Evolutionary conservation across 2,888 invertebrate species (phyloP), one percentile per base, ranked within the genome.

Genomic region (Sialis fuliginosa): DNA sequence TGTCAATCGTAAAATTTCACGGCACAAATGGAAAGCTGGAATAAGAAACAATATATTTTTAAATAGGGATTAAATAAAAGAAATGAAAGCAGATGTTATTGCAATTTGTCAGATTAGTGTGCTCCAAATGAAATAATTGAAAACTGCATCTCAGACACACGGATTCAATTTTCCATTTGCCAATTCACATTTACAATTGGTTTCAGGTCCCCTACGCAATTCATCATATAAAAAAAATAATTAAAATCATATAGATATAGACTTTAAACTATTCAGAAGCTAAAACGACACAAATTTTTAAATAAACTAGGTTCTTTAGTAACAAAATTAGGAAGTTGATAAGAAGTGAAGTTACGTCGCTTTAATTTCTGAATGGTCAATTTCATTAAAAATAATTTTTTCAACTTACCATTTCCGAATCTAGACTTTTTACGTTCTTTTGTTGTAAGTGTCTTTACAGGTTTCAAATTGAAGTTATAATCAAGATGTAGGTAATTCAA

Each of bases 381-480:
- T 6, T 47, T 12, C 34, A 46, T 47, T 46, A 13, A 48, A 45
- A 39, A 35, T 50, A 13, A 22, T 22, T 22, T 2, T 22, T 22
- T 22, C 22, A 48, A 60, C 67, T 68, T 58, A 85, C 85, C 90
- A 73, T 92, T 92, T 65, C 92, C 92, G 60, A 92, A 92, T 52
- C 92, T 78, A 4, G 97, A 97, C 62, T 98, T 98, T 69, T 99
- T 98, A 65, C 98, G 80, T 64, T 99, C 98, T 62, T 99, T 98
- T 0, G 98, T 99, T 0, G 98, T 99, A 51, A 99, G 71, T 0
- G 98, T 99, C 64, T 99, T 98, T 1, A 99, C 98, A 0, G 98
- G 98, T 63, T 99, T 99, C 65, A 99, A 75, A 66, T 99, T 99
- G 65, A 99, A 99, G 66, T 99, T 99, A 66, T 98, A 99, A 70